These are phyloP conservation scores for Thaumatotibia leucotreta DNA, from an alignment of 1,140 invertebrate species.

Conservation along the genomic window DNA sequence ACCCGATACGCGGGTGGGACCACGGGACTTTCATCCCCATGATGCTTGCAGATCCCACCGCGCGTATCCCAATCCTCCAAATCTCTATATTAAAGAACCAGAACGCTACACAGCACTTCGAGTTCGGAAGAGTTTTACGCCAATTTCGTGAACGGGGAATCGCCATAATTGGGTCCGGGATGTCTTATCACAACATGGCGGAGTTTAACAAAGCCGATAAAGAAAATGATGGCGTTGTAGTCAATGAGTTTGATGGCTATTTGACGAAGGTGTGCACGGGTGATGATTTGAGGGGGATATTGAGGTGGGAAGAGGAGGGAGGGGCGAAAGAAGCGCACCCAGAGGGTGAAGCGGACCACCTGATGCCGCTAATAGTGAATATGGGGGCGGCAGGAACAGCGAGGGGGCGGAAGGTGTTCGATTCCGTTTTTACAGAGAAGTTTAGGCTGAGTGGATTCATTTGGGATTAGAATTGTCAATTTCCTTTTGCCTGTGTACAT, in stretches of 20 bases:
- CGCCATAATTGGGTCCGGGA: conserved; percentile 11
- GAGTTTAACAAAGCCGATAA: background rate
- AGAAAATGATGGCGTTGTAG: background rate
- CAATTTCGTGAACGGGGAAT: background rate
- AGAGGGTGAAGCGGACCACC: background rate
- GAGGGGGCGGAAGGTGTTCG: background rate
- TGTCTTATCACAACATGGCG: conserved; percentile 14
- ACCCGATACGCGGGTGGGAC: conserved; percentile 26
- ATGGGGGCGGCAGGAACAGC: background rate
- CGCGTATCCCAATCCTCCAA: conserved; percentile 63
- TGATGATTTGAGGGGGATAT: background rate
- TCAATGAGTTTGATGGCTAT: conserved; percentile 10
- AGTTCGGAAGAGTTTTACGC: background rate
- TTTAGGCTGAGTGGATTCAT: conserved; percentile 2
- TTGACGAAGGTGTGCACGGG: background rate
- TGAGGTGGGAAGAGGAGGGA: background rate
- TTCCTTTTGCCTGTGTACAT: no score
- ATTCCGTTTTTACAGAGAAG: background rate
- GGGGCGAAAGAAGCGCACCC: background rate
- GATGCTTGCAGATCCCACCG: conserved; percentile 61
- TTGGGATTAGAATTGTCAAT: background rate
- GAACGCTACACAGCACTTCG: background rate
- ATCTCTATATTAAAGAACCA: conserved; percentile 48
- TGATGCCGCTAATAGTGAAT: conserved; percentile 12
- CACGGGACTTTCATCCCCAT: conserved; percentile 70